These are phyloP conservation scores for Danaus chrysippus DNA, from an alignment of 2,888 invertebrate species.

Conservation along the genomic window DNA sequence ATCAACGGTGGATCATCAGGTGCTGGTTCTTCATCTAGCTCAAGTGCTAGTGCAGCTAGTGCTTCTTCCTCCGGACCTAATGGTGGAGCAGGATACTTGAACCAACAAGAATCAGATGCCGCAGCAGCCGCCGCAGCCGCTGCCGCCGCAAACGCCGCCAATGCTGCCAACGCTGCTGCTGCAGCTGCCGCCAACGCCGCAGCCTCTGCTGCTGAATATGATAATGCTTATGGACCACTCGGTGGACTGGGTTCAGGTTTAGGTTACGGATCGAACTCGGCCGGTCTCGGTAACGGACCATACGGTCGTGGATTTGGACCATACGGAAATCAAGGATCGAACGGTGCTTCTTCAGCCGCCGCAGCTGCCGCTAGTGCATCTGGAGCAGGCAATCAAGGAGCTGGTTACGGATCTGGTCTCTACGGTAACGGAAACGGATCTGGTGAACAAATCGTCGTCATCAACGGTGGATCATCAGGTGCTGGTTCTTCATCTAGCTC, in stretches of 20 bases:
- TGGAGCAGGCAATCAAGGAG: conserved; percentile 8
- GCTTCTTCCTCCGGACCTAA: background rate
- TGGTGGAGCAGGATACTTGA: conserved; percentile 2
- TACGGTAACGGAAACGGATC: background rate
- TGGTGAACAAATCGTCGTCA: background rate
- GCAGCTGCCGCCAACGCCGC: background rate
- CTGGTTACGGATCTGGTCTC: conserved; percentile 2
- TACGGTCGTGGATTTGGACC: conserved; percentile 1
- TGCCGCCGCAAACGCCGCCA: background rate
- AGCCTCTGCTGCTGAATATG: background rate
- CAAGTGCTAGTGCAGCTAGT: conserved; percentile 3
- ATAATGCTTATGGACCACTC: background rate
- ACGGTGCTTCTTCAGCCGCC: conserved; percentile 1
- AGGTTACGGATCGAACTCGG: conserved; percentile 6
- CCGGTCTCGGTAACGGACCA: background rate
- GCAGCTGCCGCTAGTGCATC: conserved; percentile 17
- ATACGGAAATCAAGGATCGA: conserved; percentile 8
- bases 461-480: conserved; percentile 8
- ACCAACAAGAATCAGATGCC: background rate
- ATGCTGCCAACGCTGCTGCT: background rate
- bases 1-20: background rate
- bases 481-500: conserved; percentile 8
- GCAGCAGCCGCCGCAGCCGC: background rate
- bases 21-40: background rate
- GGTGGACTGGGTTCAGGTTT: background rate